Evolutionary conservation across 2,113 vertebrate genomes (phyloP).

Genomic region (Collichthys lucidus): DNA sequence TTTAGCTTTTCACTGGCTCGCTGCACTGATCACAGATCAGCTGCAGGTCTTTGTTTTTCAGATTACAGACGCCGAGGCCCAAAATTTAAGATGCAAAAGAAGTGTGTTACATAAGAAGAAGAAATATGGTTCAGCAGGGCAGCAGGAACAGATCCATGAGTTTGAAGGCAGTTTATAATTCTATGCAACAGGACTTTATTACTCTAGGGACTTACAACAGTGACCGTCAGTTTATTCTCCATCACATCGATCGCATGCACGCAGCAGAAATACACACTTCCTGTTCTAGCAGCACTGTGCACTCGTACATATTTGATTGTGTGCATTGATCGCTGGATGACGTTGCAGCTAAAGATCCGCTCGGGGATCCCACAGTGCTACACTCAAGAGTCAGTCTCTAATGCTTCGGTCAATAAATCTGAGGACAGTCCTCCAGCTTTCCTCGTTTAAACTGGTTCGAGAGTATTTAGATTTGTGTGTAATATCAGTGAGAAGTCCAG

Average conservation of each 20-base stretch:
- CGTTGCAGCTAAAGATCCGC: neutral
- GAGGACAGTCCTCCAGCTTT: no score
- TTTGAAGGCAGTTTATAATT: neutral
- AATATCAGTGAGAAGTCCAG: no score
- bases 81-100: neutral
- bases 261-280: neutral
- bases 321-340: neutral
- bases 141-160: neutral
- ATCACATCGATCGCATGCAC: neutral
- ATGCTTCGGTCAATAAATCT: no score
- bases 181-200: neutral
- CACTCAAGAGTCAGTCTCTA: no score
- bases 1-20: constrained; percentile 5
- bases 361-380: no score
- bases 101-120: neutral
- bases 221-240: no score
- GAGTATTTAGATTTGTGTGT: no score
- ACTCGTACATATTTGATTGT: neutral
- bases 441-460: no score
- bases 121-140: neutral
- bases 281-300: neutral
- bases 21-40: neutral
- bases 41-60: neutral
- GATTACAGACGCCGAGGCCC: no score
- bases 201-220: no score